A percentile compares a stretch with the other conserved stretches of the same genome.
phyloP scores from a whole-genome alignment of 2,797 vertebrate species.

The Cirrhinus molitorella region DNA sequence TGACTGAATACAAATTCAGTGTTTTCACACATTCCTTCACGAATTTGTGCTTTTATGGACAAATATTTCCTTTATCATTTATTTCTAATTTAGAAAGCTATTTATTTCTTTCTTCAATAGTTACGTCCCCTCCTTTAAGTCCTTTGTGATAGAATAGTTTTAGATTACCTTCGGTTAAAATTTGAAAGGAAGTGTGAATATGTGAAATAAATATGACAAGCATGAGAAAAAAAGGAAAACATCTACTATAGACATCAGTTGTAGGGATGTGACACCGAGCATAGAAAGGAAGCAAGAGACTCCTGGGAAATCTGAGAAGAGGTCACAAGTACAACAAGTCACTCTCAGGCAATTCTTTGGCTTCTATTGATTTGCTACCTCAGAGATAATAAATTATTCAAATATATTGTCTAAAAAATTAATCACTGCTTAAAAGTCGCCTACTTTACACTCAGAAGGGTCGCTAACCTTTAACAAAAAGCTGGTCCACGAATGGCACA shows the following conservation, averaged over 20 bases:
- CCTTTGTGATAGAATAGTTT: not conserved
- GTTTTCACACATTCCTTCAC: not conserved
- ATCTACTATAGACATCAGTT: not conserved
- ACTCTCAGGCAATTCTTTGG: not conserved
- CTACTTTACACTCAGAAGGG: conserved; percentile 10
- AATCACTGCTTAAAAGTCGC: not conserved
- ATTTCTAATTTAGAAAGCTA: not conserved
- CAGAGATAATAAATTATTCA: conserved; percentile 29
- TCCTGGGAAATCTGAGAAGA: conserved; percentile 14
- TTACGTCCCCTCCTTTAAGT: not conserved
- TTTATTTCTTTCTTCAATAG: not conserved
- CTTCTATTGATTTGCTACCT: conserved; percentile 18
- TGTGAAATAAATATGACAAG: not conserved
- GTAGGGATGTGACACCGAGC: not conserved
- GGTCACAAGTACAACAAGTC: conserved; percentile 11
- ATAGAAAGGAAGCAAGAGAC: not conserved
- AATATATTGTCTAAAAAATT: conserved; percentile 16
- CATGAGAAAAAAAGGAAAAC: not conserved
- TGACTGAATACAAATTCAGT: not conserved
- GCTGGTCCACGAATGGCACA: not conserved
- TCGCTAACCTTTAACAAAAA: not conserved
- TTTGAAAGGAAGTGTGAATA: not conserved
- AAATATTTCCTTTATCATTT: not conserved
- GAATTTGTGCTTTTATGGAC: not conserved
- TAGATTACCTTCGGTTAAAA: not conserved